Evolutionary conservation across 2,888 invertebrate species (phyloP), one percentile per base, ranked within the genome.

Genomic region (Agrochola litura): DNA sequence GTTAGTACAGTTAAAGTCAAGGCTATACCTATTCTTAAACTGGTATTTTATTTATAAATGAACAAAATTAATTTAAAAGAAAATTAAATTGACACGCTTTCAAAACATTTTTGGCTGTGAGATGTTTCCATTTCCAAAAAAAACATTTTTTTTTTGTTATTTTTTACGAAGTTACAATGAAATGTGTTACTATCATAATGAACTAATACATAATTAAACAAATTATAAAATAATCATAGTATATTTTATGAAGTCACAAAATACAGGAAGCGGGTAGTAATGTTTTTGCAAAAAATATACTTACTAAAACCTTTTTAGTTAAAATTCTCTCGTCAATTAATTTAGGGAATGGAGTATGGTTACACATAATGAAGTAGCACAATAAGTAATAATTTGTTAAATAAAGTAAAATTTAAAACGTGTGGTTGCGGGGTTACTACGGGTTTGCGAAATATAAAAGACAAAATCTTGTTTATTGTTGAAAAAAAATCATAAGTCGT

Each of bases 21-120:
- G 10, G 6, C 10, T 16, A 10, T 22, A 6, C 25, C 6, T 67
- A 56, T 56, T 67, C 54, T 54, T 14, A 43, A 66, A 49, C 19
- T 30, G 9, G 22, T 22, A 25, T 69, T 52, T 52, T 37, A 58
- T 56, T 56, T 30, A 16, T 43, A 30, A 52, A n/a, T 8, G 0
- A 46, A 37, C 6, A 22, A 22, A 61, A 16, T 54, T 52, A 1
- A 25, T 30, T 22, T 63, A 2, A 30, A 25, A 30, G 52, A 46
- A n/a, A 30, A 46, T 64, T 14, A n/a, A 68, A 82, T 46, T 64
- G n/a, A 66, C 60, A 49, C 58, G 78, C 74, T 79, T 78, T 43
- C 52, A 58, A 56, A 74, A 69, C 56, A 76, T 76, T 72, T 81
- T 79, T 86, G 91, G 91, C 91, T 91, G 92, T 92, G 92, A 92